phyloP scores from a whole-genome alignment of 1,140 invertebrate species.

The Lepeophtheirus salmonis region DNA sequence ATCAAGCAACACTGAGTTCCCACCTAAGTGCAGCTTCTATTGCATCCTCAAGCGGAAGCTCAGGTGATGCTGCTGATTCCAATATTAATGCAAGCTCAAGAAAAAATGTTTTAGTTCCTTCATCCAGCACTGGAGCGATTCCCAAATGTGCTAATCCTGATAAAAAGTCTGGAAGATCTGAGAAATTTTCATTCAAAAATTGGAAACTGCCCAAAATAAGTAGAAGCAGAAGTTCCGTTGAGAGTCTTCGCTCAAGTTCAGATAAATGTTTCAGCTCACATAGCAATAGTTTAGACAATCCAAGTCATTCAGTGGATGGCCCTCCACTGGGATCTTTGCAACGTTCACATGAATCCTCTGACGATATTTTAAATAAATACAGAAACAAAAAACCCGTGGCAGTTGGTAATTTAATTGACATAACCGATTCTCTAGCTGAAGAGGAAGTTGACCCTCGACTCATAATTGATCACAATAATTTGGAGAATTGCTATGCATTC shows the following conservation, averaged over 20 bases:
- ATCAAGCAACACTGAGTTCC: not conserved
- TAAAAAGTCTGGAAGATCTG: slow-evolving; percentile 33
- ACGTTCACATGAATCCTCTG: slow-evolving; percentile 43
- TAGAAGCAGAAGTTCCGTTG: slow-evolving; percentile 16
- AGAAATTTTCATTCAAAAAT: slow-evolving; percentile 39
- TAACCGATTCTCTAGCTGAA: slow-evolving; percentile 2
- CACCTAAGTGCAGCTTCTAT: slow-evolving; percentile 8
- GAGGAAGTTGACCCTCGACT: slow-evolving; percentile 28
- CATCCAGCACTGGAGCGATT: slow-evolving; percentile 46
- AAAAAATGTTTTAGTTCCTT: slow-evolving; percentile 18
- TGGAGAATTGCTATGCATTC: slow-evolving; percentile 45
- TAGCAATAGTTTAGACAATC: slow-evolving; percentile 6
- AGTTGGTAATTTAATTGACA: not conserved
- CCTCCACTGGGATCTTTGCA: not conserved
- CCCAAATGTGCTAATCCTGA: slow-evolving; percentile 81
- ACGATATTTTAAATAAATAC: slow-evolving; percentile 90
- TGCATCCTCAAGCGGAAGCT: slow-evolving; percentile 6
- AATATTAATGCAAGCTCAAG: slow-evolving; percentile 41
- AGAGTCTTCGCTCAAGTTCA: not conserved
- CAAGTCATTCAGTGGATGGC: not conserved
- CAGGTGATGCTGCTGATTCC: slow-evolving; percentile 34
- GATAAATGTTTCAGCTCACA: not conserved
- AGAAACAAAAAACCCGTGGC: slow-evolving; percentile 47
- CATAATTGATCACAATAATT: slow-evolving; percentile 39
- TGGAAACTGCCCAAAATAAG: slow-evolving; percentile 36